Conservation (phyloP, 2,113 vertebrate genomes). For the Irena cyanogastra region DNA sequence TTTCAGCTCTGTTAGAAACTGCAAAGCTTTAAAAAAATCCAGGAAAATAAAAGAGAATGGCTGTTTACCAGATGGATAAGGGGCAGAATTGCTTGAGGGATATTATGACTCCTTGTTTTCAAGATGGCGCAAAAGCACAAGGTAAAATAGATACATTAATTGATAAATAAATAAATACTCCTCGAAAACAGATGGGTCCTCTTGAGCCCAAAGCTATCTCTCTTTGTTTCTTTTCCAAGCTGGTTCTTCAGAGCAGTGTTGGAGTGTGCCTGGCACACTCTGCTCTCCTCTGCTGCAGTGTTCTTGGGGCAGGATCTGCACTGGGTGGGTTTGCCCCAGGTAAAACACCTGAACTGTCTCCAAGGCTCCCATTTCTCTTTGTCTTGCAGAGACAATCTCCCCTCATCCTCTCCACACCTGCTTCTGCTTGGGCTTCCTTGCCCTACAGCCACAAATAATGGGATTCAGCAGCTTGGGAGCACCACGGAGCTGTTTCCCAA, state of each 20-base stretch:
- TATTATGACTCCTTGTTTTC: slow-evolving; percentile 20
- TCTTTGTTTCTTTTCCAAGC: slow-evolving; percentile 51
- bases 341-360: background rate
- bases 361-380: background rate
- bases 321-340: background rate
- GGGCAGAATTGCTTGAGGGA: slow-evolving; percentile 37
- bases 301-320: background rate
- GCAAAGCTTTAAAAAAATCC: background rate
- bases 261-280: background rate
- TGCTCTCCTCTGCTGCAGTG: background rate
- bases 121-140: slow-evolving; percentile 28
- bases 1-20: slow-evolving; percentile 19
- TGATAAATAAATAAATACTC: slow-evolving; percentile 67
- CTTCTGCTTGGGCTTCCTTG: background rate
- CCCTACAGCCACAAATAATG: background rate
- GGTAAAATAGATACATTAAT: slow-evolving; percentile 59
- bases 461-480: rapidly evolving
- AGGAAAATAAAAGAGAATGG: slow-evolving; percentile 37
- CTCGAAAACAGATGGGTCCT: slow-evolving; percentile 53
- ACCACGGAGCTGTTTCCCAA: rapidly evolving
- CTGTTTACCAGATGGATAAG: slow-evolving; percentile 60
- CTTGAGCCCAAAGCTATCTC: slow-evolving; percentile 37
- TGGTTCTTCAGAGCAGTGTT: background rate
- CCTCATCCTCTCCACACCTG: background rate
- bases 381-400: background rate